Evolutionary conservation across 2,113 vertebrate species (phyloP), one percentile per base, ranked within the genome.

Genomic region (Periophthalmus modestus): DNA sequence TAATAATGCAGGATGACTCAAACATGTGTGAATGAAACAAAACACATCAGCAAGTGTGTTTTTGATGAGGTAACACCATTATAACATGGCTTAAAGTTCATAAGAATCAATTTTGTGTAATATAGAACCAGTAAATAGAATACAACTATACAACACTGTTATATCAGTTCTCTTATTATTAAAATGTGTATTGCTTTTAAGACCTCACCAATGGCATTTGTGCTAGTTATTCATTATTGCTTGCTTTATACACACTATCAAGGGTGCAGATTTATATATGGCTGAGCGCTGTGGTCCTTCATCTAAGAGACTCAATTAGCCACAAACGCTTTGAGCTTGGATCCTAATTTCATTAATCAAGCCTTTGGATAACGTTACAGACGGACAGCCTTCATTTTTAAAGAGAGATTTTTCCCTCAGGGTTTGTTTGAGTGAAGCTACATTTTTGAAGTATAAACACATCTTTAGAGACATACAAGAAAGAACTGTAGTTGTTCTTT

Each of bases 321-420:
- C 54, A 77, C 66, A 66, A 78, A 69, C 55, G 63, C 76, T 83
- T 83, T 73, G 69, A 79, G 79, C 48, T 73, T 86, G 81, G 81
- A 92, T 91, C 63, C 85, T 91, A 90, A 88, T 88, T 93, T 91
- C 72, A 93, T 82, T 81, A 87, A 77, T 90, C 77, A 87, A 85
- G 74, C 78, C 66, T 89, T 91, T 92, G 89, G 90, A 86, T 83
- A 21, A 80, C 82, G 86, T 87, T 82, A 87, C 82, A 91, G 79
- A 91, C 85, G 82, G 68, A 78, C 73, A 55, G 18, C 15, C 65
- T 91, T 86, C 76, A 89, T 92, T 92, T 92, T 91, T 88, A 86
- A 91, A 89, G 78, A 89, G 78, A 81, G 86, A 84, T 80, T 36
- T 77, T 55, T 43, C 71, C 88, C 85, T 16, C 66, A 59, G 78